phyloP scores from a whole-genome alignment of 1,140 invertebrate species.

The Hyles euphorbiae region DNA sequence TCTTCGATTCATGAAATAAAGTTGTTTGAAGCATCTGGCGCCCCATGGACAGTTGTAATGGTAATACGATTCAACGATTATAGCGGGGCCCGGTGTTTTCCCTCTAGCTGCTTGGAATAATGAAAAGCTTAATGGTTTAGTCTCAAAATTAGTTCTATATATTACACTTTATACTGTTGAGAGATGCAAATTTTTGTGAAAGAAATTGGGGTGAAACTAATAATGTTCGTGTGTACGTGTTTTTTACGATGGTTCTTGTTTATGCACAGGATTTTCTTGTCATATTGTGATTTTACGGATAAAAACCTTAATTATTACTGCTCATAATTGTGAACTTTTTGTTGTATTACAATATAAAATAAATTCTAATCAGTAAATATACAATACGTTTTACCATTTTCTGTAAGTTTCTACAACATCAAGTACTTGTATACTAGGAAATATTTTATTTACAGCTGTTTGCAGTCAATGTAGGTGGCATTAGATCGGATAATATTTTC shows the following conservation, averaged over 20 bases:
- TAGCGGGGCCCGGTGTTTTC: slow-evolving; percentile 38
- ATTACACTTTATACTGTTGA: slow-evolving; percentile 10
- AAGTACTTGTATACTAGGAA: no score
- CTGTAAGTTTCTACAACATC: no score
- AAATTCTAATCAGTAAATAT: no score
- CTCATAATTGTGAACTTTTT: no score
- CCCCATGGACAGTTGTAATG: slow-evolving; percentile 65
- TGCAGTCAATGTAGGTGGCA: no score
- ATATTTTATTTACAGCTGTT: no score
- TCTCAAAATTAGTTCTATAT: slow-evolving; percentile 51
- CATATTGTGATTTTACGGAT: neutral
- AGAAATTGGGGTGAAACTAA: neutral
- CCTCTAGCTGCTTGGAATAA: slow-evolving; percentile 52
- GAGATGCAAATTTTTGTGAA: no score
- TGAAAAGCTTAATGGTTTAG: slow-evolving; percentile 47
- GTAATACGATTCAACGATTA: slow-evolving; percentile 72
- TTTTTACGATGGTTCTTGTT: neutral
- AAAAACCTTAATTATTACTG: neutral
- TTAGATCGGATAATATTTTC: no score
- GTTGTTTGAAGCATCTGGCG: slow-evolving; percentile 67
- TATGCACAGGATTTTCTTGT: neutral
- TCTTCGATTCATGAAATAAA: slow-evolving; percentile 56
- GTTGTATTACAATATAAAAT: no score
- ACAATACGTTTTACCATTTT: no score
- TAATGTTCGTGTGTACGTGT: neutral